A percentile compares a stretch with the other conserved stretches of the same genome.
Conservation (phyloP, 2,113 vertebrate species). For the Excalfactoria chinensis region DNA sequence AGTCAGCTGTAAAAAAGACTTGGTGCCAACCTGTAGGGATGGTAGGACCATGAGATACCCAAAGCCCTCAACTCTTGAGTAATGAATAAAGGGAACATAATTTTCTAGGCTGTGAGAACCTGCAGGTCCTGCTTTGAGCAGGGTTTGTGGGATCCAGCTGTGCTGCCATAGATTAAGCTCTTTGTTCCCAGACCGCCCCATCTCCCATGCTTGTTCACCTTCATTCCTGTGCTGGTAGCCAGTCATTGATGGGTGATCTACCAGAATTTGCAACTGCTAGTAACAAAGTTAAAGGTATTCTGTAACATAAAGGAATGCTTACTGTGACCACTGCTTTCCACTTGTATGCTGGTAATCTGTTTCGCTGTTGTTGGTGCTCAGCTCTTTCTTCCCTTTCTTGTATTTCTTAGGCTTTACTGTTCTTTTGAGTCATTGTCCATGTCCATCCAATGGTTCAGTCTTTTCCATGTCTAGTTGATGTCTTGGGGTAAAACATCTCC, state of each 20-base stretch:
- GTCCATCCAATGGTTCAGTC: neutral
- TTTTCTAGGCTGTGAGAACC: conserved; percentile 23
- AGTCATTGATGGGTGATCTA: neutral
- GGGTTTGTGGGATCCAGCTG: neutral
- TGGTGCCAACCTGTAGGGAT: neutral
- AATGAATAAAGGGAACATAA: neutral
- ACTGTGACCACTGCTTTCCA: neutral
- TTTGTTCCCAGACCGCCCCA: neutral
- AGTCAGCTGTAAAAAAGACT: neutral
- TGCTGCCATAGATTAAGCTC: neutral
- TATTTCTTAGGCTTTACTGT: neutral
- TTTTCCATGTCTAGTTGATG: neutral
- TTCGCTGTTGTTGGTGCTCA: neutral
- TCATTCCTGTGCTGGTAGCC: neutral
- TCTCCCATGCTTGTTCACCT: neutral
- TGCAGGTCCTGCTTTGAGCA: neutral
- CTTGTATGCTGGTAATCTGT: neutral
- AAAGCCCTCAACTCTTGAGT: neutral
- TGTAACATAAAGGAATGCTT: conserved; percentile 45
- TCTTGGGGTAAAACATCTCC: neutral
- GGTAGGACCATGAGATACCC: neutral
- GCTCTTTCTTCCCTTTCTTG: conserved; percentile 2
- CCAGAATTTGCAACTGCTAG: neutral
- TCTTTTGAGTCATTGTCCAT: neutral
- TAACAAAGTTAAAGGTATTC: conserved; percentile 16